These are phyloP conservation scores for human (Homo sapiens) DNA, from an alignment of 2,113 vertebrate species.

Conservation along the genomic window DNA sequence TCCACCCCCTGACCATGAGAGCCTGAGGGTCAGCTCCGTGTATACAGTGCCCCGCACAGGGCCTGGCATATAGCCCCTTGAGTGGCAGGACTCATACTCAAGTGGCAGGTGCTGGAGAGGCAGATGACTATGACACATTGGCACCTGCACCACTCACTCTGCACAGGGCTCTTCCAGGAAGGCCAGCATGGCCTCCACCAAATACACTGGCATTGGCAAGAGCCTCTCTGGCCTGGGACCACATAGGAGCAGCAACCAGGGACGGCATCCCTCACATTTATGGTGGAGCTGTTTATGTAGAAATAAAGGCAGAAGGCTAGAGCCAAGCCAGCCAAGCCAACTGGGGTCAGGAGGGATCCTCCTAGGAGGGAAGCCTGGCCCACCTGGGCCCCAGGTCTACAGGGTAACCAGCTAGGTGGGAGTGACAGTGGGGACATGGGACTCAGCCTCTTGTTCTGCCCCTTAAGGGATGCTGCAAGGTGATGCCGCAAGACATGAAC, in stretches of 20 bases:
- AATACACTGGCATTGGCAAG: background rate
- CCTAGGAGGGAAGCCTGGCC: background rate
- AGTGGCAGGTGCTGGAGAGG: background rate
- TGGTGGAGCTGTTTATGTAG: background rate
- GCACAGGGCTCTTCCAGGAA: background rate
- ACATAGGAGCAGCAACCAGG: background rate
- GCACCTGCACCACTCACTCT: background rate
- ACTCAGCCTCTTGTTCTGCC: background rate
- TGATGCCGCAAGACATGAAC: background rate
- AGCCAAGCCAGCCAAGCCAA: background rate
- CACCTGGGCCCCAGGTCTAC: background rate
- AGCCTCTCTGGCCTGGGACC: background rate
- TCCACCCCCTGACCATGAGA: background rate
- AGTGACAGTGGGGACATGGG: background rate
- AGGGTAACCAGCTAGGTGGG: background rate
- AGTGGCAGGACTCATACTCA: background rate
- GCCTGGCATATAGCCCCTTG: background rate
- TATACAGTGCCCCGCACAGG: background rate
- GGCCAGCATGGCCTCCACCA: background rate
- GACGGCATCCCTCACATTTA: rapidly evolving
- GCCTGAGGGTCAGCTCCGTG: background rate
- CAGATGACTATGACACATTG: background rate
- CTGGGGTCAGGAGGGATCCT: background rate
- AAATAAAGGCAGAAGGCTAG: background rate
- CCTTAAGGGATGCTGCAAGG: background rate